Conservation (phyloP, 1,140 invertebrate genomes). For the Chironomus tepperi region DNA sequence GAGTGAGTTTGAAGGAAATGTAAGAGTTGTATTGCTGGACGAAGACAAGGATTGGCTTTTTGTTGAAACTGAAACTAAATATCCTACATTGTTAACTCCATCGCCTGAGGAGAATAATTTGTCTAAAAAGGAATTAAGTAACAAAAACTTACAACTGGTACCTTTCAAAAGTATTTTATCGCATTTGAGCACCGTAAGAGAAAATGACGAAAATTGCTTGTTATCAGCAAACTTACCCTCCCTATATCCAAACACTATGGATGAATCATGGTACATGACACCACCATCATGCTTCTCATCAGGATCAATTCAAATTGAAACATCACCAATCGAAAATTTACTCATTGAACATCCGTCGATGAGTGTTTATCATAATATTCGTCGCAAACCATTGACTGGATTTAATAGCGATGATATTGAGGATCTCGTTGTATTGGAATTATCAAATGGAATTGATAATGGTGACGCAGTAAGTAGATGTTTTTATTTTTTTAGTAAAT, state of each 20-base stretch:
- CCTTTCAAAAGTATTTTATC: slow-evolving; percentile 21
- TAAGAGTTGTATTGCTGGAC: neutral
- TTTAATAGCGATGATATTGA: neutral
- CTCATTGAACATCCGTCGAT: slow-evolving; percentile 17
- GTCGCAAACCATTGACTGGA: neutral
- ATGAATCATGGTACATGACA: neutral
- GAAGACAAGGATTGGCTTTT: slow-evolving; percentile 12
- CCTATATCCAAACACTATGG: neutral
- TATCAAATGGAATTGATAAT: neutral
- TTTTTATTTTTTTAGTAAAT: neutral
- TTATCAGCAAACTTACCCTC: neutral
- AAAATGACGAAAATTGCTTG: slow-evolving; percentile 14
- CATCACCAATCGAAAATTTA: slow-evolving; percentile 3
- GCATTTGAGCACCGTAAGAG: slow-evolving; percentile 4
- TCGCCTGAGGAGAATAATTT: neutral
- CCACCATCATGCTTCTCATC: slow-evolving; percentile 9
- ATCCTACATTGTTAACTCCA: neutral
- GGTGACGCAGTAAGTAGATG: neutral
- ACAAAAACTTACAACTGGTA: neutral
- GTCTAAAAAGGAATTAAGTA: neutral
- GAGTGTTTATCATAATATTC: slow-evolving; percentile 7
- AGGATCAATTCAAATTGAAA: neutral
- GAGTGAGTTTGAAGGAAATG: neutral
- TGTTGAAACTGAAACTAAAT: neutral
- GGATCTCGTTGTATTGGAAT: slow-evolving; percentile 2